Evolutionary conservation across 2,113 vertebrate genomes (phyloP), one percentile per base, ranked within the genome.

Genomic region (Scophthalmus maximus): DNA sequence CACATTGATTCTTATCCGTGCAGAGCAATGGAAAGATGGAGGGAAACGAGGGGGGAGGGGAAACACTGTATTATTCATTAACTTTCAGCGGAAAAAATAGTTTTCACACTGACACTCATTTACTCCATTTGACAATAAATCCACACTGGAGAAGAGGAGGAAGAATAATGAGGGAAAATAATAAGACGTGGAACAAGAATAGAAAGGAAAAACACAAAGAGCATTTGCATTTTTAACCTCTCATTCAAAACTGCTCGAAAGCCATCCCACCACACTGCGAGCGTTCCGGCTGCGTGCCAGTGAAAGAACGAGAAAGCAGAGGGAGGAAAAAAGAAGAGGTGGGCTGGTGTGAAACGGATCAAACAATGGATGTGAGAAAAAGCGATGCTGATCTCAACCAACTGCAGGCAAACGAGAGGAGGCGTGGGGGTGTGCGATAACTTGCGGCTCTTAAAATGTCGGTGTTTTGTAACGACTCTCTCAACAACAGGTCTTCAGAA

Each of bases 331-430:
- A 84, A 85, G 69, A 88, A 89, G 87, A 76, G 74, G 88, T 88
- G 88, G 90, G 85, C 64, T 77, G 84, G 90, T 88, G 90, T 85
- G 88, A 90, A 89, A 87, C 68, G 85, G 85, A 90, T 90, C 85
- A 89, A 89, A 90, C 88, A 90, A 88, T 87, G 83, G 80, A 87
- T 85, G 83, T 87, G 88, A 89, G 84, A 87, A 88, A 53, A 87
- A 77, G 73, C 71, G 65, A 84, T 57, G 80, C 85, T 81, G 80
- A 78, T 89, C 83, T 76, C 74, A 70, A 79, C 80, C 86, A 79
- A 84, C 66, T 78, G 78, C 73, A 58, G 73, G 86, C 78, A 65
- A 78, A 86, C 69, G 70, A 85, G 81, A 84, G 78, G 82, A 82
- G 82, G 68, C 53, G 68, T 63, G 81, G 73, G 80, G 76, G 71